These are phyloP conservation scores for Ectemnius cavifrons DNA, from an alignment of 2,888 invertebrate genomes.

Conservation along the genomic window DNA sequence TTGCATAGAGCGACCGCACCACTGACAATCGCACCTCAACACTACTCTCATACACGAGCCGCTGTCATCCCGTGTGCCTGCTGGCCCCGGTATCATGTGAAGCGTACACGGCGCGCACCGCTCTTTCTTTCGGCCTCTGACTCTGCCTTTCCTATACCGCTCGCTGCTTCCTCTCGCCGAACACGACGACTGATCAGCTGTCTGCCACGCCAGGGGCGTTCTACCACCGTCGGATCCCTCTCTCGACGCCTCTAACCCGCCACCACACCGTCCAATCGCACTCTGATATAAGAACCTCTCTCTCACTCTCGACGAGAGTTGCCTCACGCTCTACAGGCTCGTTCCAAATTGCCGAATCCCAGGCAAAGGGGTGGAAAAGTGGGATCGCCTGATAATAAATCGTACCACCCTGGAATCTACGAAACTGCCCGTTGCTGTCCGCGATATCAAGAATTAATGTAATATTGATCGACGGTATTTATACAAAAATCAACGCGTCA, in stretches of 20 bases:
- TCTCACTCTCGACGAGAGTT: background rate
- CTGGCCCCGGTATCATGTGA: too few relatives aligned
- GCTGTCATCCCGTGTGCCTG: slow-evolving; percentile 32
- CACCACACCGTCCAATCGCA: slow-evolving; percentile 19
- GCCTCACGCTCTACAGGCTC: background rate
- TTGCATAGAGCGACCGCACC: slow-evolving; percentile 57
- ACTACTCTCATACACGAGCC: slow-evolving; percentile 22
- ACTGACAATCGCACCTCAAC: slow-evolving; percentile 40
- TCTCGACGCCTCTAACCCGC: slow-evolving; percentile 14
- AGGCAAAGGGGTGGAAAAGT: background rate
- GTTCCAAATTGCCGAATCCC: background rate
- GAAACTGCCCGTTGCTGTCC: too few relatives aligned
- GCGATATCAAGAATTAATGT: too few relatives aligned
- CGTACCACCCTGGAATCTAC: too few relatives aligned
- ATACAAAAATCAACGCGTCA: too few relatives aligned
- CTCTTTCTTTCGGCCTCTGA: background rate
- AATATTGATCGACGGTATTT: too few relatives aligned
- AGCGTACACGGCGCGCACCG: too few relatives aligned
- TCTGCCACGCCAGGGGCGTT: slow-evolving; percentile 56
- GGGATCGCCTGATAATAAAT: background rate
- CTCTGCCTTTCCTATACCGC: slow-evolving; percentile 1
- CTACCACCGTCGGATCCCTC: slow-evolving; percentile 38
- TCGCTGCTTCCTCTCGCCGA: slow-evolving; percentile 9
- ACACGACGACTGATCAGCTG: slow-evolving; percentile 59
- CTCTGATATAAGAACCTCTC: background rate